These are phyloP conservation scores for Anguilla rostrata DNA, from an alignment of 2,113 vertebrate species.

Conservation along the genomic window DNA sequence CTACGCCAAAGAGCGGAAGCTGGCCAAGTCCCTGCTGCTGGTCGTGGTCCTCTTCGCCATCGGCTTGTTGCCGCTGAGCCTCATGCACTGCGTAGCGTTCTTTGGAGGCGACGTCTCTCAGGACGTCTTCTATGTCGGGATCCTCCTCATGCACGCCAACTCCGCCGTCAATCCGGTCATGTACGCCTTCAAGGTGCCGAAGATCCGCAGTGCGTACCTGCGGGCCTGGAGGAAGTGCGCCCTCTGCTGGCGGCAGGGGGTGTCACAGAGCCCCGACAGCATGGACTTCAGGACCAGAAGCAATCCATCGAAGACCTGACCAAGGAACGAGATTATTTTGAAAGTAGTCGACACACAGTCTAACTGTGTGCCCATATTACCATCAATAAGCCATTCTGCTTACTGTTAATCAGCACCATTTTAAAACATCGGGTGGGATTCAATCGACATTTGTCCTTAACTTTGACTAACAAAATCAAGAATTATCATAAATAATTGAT, in stretches of 20 bases:
- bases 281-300: conserved; percentile 10
- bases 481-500: no score
- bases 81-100: conserved; percentile 75
- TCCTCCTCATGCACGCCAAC: conserved; percentile 80
- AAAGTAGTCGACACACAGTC: no score
- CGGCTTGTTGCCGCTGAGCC: conserved; percentile 81
- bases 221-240: conserved; percentile 54
- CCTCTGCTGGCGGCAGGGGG: conserved; percentile 26
- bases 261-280: conserved; percentile 37
- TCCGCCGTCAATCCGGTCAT: conserved; percentile 85
- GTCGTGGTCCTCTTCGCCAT: conserved; percentile 78
- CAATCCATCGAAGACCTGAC: no score
- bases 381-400: not conserved
- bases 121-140: conserved; percentile 49
- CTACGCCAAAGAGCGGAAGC: conserved; percentile 75
- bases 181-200: conserved; percentile 81
- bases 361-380: not conserved
- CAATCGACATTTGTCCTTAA: no score
- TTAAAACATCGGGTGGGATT: no score
- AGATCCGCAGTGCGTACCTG: conserved; percentile 72
- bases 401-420: not conserved
- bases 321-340: no score
- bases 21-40: conserved; percentile 75
- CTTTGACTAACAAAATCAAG: no score
- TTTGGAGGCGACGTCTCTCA: conserved; percentile 43